Evolutionary conservation across 2,113 vertebrate genomes (phyloP), one percentile per base, ranked within the genome.

Genomic region (Equus quagga): DNA sequence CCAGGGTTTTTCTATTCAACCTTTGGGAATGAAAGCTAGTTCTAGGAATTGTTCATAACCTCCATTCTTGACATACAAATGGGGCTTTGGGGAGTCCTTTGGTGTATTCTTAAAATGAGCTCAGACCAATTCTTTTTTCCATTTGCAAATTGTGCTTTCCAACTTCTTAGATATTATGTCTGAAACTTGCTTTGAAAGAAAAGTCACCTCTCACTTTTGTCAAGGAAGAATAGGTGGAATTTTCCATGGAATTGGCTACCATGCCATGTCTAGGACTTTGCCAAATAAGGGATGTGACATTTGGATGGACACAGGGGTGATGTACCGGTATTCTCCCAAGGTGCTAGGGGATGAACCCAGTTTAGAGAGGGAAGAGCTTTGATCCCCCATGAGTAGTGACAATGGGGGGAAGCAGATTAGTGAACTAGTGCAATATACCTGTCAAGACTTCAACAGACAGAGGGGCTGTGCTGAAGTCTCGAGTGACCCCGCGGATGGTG

Each of bases 391-490:
- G n/a, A 92, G 62, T 24, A 93, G 36, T 91, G 76, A 85, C 21
- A 76, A 28, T 0, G 2, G 21, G 78, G 58, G 33, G 60, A 89
- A 91, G 19, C 5, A 72, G 41, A 78, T 44, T 6, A 94, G 24
- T 0, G 33, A 96, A 89, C 36, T 17, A 6, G 36, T 49, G 60
- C n/a, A 41, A 94, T 33, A 26, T 99, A 99, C 99, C 99, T 99
- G 99, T 99, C 89, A 98, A 98, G 98, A 98, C 99, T 95, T 99
- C 99, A 96, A 99, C 98, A 98, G 98, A 99, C 81, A 99, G 97
- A 58, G 99, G 99, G 60, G 98, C 97, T 98, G 99, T 99, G 97
- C 98, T 98, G 97, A 86, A 93, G 97, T 99, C 99, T 91, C 87
- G 99, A 98, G 98, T 98, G 95, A 99, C 91, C 93, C 99, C 99